Conservation (phyloP, 2,888 invertebrate genomes). For the Parthenolecanium corni region DNA sequence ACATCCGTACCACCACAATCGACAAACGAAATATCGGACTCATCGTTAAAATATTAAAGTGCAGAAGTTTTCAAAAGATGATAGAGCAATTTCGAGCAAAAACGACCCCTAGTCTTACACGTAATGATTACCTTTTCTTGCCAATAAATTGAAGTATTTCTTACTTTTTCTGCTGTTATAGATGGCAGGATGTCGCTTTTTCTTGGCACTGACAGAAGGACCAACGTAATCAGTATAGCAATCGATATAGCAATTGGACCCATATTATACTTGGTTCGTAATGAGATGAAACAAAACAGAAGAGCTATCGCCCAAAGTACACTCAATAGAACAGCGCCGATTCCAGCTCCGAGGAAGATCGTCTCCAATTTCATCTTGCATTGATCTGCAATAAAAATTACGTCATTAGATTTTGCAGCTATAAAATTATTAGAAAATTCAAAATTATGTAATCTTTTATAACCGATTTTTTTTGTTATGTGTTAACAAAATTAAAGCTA, state of each 20-base stretch:
- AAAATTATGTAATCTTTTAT: too few relatives aligned
- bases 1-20: too few relatives aligned
- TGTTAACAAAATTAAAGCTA: too few relatives aligned
- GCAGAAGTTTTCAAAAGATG: too few relatives aligned
- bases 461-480: too few relatives aligned
- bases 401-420: not conserved
- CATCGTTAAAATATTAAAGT: too few relatives aligned
- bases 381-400: too few relatives aligned
- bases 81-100: too few relatives aligned
- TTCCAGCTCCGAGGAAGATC: slow-evolving; percentile 45
- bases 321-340: slow-evolving; percentile 54
- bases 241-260: slow-evolving; percentile 49
- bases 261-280: slow-evolving; percentile 52
- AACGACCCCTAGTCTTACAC: too few relatives aligned
- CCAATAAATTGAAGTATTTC: slow-evolving; percentile 31
- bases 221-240: slow-evolving; percentile 46
- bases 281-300: slow-evolving; percentile 51
- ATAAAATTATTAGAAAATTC: too few relatives aligned
- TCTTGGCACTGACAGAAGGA: slow-evolving; percentile 50
- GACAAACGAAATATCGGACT: too few relatives aligned
- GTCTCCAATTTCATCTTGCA: slow-evolving; percentile 37
- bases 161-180: slow-evolving; percentile 43
- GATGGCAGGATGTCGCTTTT: slow-evolving; percentile 34
- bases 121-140: too few relatives aligned
- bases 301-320: slow-evolving; percentile 52